Evolutionary conservation across 1,140 invertebrate genomes (phyloP), one percentile per base, ranked within the genome.

Genomic region (Helicoverpa zea): DNA sequence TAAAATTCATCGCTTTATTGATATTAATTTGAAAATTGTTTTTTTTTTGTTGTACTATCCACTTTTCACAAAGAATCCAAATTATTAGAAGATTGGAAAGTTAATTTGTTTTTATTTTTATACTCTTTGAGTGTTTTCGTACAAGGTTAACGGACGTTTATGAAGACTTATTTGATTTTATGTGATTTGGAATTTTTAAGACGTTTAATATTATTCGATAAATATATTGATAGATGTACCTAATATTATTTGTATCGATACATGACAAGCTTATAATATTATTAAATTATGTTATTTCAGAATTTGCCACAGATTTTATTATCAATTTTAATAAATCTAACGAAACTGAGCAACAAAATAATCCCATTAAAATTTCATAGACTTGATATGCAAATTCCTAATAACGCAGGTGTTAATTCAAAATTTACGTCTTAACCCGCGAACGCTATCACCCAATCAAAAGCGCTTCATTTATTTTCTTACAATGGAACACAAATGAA

Each of bases 391-490:
- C 64, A 79, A 79, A 79, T 77, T 52, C 29, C 49, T 52, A 54
- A 64, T 54, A 64, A 54, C 52, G 49, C 61, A 64, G 61, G 59
- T 77, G 75, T 77, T 64, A 77, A 77, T 64, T 52, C 61, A 49
- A 77, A 77, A 77, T 77, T 77, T 66, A 77, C 76, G 63, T 58
- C 76, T 70, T 82, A 78, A 78, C 76, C 77, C 30, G 43, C 16
- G 23, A 64, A 81, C 76, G 52, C 77, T 13, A 72, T 49, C 74
- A 35, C 72, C 80, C 73, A 73, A 80, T 83, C 76, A 84, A 82
- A 87, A 80, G 73, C n/a, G 77, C 81, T 86, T 87, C 89, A 90
- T 90, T 87, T 88, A 90, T 89, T 89, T 87, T 85, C 86, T 87
- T 86, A 90, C 89, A 87, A 84, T 86, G 84, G 82, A 90, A 88